These are phyloP conservation scores for Callipepla californica DNA, from an alignment of 2,113 vertebrate genomes.

Conservation along the genomic window DNA sequence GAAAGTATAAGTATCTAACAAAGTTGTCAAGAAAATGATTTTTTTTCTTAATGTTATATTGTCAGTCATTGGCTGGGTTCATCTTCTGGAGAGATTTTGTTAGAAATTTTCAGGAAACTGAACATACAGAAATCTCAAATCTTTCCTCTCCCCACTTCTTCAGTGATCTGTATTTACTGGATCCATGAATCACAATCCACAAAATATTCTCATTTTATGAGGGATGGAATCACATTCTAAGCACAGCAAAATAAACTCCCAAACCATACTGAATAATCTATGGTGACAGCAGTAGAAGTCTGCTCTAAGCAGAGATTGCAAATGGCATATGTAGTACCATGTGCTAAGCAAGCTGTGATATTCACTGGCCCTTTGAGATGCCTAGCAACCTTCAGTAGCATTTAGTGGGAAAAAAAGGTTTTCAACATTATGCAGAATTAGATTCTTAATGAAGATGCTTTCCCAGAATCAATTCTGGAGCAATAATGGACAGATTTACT, in stretches of 20 bases:
- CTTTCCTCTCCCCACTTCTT: background rate
- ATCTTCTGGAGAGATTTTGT: background rate
- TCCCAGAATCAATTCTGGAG: background rate
- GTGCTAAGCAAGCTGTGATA: slow-evolving; percentile 50
- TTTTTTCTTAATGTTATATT: background rate
- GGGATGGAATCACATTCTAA: background rate
- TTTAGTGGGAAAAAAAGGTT: background rate
- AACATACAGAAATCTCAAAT: background rate
- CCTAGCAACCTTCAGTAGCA: slow-evolving; percentile 33
- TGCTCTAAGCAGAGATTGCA: slow-evolving; percentile 7
- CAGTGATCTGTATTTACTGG: background rate
- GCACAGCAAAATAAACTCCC: background rate
- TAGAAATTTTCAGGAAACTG: background rate
- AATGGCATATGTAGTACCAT: slow-evolving; percentile 15
- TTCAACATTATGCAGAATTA: background rate
- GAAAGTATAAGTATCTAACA: background rate
- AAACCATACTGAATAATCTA: background rate
- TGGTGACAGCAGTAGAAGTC: slow-evolving; percentile 18
- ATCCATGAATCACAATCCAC: background rate
- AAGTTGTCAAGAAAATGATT: background rate
- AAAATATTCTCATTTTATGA: background rate
- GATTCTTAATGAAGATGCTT: background rate
- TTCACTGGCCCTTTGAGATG: slow-evolving; percentile 17
- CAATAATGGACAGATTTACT: background rate
- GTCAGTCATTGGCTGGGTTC: background rate